These are phyloP conservation scores for Perithous albicinctus DNA, from an alignment of 2,888 invertebrate genomes.

Conservation along the genomic window DNA sequence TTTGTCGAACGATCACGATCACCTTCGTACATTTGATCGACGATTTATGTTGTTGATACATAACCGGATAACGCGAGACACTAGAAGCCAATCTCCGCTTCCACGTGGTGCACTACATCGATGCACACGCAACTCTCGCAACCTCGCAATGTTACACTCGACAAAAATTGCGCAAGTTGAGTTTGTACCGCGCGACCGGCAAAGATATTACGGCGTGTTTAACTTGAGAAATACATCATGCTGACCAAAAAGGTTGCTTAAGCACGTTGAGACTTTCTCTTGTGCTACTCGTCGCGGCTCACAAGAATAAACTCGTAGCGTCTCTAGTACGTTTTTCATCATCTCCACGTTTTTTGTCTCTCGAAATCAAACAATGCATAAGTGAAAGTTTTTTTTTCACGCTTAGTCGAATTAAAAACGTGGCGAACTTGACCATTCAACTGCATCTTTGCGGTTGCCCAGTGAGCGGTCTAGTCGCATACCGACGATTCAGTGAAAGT, in stretches of 20 bases:
- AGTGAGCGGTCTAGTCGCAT: background rate
- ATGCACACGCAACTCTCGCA: constrained; percentile 55
- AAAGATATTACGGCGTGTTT: constrained; percentile 60
- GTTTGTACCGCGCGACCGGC: background rate
- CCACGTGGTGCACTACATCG: constrained; percentile 55
- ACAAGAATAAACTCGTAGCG: background rate
- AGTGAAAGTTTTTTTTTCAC: background rate
- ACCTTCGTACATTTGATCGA: background rate
- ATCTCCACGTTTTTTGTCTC: constrained; percentile 12
- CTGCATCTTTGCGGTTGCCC: background rate
- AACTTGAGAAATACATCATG: constrained; percentile 62
- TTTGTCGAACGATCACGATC: background rate
- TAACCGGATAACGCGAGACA: constrained; percentile 8
- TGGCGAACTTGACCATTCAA: constrained; percentile 6
- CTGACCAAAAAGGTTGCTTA: constrained; percentile 64
- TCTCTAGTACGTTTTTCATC: background rate
- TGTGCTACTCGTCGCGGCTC: constrained; percentile 15
- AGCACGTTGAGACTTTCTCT: constrained; percentile 64
- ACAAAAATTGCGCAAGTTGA: constrained; percentile 57
- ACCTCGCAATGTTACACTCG: constrained; percentile 50
- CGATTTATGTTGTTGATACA: background rate
- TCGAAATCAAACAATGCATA: background rate
- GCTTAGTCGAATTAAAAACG: constrained; percentile 1
- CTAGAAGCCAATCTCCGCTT: constrained; percentile 24
- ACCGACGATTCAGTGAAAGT: constrained; percentile 36